A percentile compares a stretch with the other conserved stretches of the same genome.
These are phyloP conservation scores for Eubasilissa splendida DNA, from an alignment of 2,888 invertebrate genomes.

Conservation along the genomic window DNA sequence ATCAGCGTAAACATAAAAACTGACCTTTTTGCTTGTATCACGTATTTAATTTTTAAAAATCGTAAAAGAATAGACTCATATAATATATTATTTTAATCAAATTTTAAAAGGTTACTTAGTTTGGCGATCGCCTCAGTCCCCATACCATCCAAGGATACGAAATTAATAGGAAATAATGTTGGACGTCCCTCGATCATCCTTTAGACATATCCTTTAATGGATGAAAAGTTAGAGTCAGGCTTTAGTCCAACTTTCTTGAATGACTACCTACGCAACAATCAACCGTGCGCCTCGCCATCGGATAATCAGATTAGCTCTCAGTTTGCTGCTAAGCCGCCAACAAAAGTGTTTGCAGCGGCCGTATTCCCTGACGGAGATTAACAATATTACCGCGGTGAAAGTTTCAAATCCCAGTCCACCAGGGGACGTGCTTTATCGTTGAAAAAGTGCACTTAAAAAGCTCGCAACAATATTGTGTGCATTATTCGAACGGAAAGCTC, in stretches of 20 bases:
- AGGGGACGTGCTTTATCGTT: constrained; percentile 15
- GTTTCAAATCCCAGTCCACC: neutral
- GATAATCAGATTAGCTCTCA: constrained; percentile 5
- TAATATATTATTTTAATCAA: too few relatives aligned
- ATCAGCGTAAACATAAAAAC: too few relatives aligned
- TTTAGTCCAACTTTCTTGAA: too few relatives aligned
- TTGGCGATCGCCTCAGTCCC: too few relatives aligned
- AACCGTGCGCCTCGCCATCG: neutral
- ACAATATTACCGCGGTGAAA: constrained; percentile 18
- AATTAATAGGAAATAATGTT: neutral
- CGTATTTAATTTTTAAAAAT: too few relatives aligned
- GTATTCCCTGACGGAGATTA: constrained; percentile 17
- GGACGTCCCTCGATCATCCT: neutral
- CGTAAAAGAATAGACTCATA: too few relatives aligned
- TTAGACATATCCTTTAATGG: neutral
- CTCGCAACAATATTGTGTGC: constrained; percentile 27
- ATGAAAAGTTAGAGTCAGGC: too few relatives aligned
- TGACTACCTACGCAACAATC: constrained; percentile 5
- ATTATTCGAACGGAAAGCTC: constrained; percentile 21
- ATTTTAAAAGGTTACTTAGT: too few relatives aligned
- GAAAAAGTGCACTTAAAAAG: constrained; percentile 32
- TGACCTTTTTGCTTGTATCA: too few relatives aligned
- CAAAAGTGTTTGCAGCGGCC: constrained; percentile 11
- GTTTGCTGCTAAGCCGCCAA: constrained; percentile 3
- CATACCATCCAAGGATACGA: neutral